These are phyloP conservation scores for Heloderma charlesbogerti DNA, from an alignment of 2,113 vertebrate genomes.

Conservation along the genomic window DNA sequence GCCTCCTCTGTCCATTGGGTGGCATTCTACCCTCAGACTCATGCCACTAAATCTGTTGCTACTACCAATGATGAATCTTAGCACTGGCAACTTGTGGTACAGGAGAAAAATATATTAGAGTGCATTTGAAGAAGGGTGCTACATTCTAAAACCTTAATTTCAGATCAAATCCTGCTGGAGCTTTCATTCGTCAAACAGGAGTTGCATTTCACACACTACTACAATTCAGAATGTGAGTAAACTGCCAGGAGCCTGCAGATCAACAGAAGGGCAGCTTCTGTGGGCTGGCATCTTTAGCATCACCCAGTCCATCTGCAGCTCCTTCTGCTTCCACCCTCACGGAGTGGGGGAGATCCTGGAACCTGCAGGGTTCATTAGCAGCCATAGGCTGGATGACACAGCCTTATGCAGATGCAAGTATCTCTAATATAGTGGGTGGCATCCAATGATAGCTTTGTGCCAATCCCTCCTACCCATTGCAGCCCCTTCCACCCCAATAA, in stretches of 20 bases:
- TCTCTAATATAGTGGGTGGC: too few species aligned
- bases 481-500: too few species aligned
- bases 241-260: background rate
- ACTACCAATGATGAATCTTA: background rate
- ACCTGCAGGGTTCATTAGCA: background rate
- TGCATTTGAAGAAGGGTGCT: background rate
- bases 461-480: too few species aligned
- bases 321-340: background rate
- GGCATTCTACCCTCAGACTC: constrained; percentile 17
- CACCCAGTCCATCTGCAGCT: background rate
- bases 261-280: background rate
- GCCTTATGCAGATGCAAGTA: background rate
- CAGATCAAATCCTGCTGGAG: background rate
- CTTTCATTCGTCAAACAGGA: rapidly evolving
- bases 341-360: background rate
- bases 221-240: background rate
- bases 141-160: background rate
- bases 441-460: too few species aligned
- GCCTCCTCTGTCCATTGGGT: constrained; percentile 2
- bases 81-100: background rate
- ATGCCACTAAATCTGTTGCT: background rate
- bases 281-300: background rate
- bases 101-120: background rate
- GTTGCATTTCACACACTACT: rapidly evolving
- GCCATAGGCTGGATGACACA: background rate